Evolutionary conservation across 2,113 vertebrate genomes (phyloP), one percentile per base, ranked within the genome.

Genomic region (Chinchilla lanigera): DNA sequence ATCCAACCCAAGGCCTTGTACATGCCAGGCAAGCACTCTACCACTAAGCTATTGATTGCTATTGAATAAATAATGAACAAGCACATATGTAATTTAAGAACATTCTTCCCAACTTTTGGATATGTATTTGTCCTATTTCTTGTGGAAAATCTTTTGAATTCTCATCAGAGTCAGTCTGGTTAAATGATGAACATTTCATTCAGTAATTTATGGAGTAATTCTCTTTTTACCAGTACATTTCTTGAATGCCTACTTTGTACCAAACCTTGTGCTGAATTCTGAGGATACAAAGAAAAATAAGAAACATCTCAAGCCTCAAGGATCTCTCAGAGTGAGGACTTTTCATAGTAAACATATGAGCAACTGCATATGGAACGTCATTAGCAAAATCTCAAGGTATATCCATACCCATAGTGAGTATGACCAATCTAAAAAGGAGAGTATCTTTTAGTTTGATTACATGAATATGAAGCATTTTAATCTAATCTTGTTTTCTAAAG

Each of bases 401-500:
- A 84, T 67, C n/a, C 10, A 77, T 47, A 78, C 80, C 58, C 4
- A 54, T 47, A 93, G 44, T 84, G 61, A 90, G 5, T 52, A 80
- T 90, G 41, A 12, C 24, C 44, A 38, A 69, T n/a, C 22, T 87
- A 81, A 92, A 92, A 94, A 60, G 50, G 19, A 6, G 22, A 3
- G 9, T 78, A 9, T 60, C 16, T 93, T 88, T 69, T 61, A 35
- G 73, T 63, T 90, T 69, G 67, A 35, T 73, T 63, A 93, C 38
- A 85, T 71, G 33, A 69, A 67, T 33, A 69, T 83, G n/a, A 92
- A 96, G 33, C 84, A 95, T 94, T 41, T 83, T 87, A 89, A 96
- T 90, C 4, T 92, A 90, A 94, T 85, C 44, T 83, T 97, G 24
- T 87, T 13, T 94, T 97, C 6, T 35, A 61, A 94, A 85, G 47